Conservation (phyloP, 2,888 invertebrate genomes). For the Agrotis exclamationis region DNA sequence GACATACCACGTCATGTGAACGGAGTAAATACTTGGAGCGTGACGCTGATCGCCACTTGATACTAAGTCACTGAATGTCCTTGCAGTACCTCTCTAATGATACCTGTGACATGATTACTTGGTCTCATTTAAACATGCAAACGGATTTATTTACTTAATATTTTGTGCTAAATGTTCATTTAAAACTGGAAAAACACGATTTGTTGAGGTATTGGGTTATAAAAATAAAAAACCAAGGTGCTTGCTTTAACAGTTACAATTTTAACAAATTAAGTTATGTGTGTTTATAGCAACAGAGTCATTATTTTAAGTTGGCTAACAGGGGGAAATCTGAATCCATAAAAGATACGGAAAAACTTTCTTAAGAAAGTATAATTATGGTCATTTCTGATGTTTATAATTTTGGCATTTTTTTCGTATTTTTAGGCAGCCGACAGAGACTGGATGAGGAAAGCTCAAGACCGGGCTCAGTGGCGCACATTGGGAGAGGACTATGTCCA, state of each 20-base stretch:
- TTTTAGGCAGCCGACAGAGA: no score
- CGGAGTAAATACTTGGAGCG: conserved; percentile 73
- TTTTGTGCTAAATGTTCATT: conserved; percentile 12
- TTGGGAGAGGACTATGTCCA: no score
- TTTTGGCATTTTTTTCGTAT: no score
- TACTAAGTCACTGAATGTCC: conserved; percentile 70
- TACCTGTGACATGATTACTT: conserved; percentile 34
- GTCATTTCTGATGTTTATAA: no score
- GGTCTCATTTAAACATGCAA: conserved; percentile 35
- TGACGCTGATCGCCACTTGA: conserved; percentile 78
- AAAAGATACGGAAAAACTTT: no score
- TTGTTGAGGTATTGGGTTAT: conserved; percentile 5
- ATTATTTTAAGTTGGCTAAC: no score
- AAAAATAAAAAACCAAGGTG: background rate
- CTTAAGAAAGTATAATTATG: no score
- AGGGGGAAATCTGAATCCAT: no score
- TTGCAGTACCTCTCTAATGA: conserved; percentile 78
- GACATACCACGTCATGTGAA: conserved; percentile 66
- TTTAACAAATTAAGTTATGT: conserved; percentile 1
- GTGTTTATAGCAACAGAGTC: no score
- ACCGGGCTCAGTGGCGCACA: no score
- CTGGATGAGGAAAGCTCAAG: no score
- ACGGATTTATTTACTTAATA: conserved; percentile 14
- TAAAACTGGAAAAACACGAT: conserved; percentile 5
- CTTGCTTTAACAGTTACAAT: conserved; percentile 2